These are phyloP conservation scores for Stegastes partitus DNA, from an alignment of 2,113 vertebrate species.

Conservation along the genomic window DNA sequence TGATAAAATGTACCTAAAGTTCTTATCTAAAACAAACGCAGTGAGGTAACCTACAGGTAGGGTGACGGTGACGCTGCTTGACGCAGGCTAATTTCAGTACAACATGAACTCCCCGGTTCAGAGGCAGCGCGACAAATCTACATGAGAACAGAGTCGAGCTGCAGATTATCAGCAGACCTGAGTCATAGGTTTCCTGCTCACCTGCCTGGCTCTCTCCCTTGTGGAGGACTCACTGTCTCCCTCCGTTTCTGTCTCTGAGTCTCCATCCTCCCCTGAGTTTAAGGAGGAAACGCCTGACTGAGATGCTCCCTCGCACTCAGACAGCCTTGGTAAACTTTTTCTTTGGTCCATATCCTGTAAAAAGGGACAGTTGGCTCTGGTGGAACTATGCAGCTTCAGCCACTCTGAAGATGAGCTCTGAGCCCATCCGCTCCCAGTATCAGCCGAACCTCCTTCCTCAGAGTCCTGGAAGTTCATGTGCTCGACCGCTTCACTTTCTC, in stretches of 20 bases:
- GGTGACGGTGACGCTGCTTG: background rate
- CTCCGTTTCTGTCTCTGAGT: conserved; percentile 93
- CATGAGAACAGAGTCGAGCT: background rate
- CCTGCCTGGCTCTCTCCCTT: conserved; percentile 92
- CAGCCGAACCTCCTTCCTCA: conserved; percentile 11
- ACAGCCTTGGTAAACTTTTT: conserved; percentile 64
- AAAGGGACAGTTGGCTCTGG: conserved; percentile 86
- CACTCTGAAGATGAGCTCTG: conserved; percentile 81
- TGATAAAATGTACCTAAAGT: conserved; percentile 5
- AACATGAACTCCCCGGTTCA: conserved; percentile 1
- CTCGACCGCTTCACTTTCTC: conserved; percentile 85
- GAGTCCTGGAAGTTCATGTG: conserved; percentile 51
- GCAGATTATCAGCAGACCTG: background rate
- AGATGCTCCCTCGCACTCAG: conserved; percentile 81
- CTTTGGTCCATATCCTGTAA: conserved; percentile 85
- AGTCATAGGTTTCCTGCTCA: conserved; percentile 71
- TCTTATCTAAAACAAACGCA: conserved; percentile 43
- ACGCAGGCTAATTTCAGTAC: conserved; percentile 3
- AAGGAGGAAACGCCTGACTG: conserved; percentile 88
- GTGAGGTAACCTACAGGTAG: conserved; percentile 10
- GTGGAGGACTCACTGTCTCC: conserved; percentile 92
- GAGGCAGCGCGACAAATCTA: background rate
- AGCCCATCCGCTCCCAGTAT: conserved; percentile 67
- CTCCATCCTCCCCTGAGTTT: conserved; percentile 88
- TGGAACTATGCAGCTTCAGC: conserved; percentile 79